Percentiles rank a stretch among this genome's conserved stretches.
Conservation (phyloP, 2,113 vertebrate species). For the Sylvilagus bachmani region DNA sequence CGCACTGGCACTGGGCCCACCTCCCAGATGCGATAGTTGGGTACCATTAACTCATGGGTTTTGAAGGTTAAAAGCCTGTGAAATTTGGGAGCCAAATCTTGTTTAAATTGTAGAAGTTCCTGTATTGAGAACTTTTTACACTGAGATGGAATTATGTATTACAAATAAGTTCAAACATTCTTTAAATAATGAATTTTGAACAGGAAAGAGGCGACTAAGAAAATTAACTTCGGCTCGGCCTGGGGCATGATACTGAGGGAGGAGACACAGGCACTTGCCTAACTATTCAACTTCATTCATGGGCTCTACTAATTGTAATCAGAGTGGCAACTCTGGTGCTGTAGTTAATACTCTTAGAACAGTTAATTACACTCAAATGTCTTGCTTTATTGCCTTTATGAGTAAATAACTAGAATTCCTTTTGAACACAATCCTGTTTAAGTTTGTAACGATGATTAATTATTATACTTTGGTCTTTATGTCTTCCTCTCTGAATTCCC, state of each 20-base stretch:
- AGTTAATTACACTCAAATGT: slow-evolving; percentile 25
- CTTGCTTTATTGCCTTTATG: slow-evolving; percentile 72
- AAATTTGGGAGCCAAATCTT: no score
- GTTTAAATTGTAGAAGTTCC: not conserved
- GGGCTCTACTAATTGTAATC: not conserved
- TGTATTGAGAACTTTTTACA: not conserved
- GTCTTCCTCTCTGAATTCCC: not conserved
- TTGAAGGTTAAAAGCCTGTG: no score
- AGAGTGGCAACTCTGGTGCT: not conserved
- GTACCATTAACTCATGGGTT: no score
- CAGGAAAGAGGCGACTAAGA: not conserved
- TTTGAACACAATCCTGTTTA: slow-evolving; percentile 24
- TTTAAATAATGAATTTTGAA: slow-evolving; percentile 48
- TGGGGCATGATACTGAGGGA: not conserved
- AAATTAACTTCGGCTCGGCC: not conserved
- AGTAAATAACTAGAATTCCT: slow-evolving; percentile 53
- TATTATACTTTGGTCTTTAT: not conserved
- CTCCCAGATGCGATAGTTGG: no score
- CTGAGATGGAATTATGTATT: not conserved
- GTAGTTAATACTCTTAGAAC: slow-evolving; percentile 24
- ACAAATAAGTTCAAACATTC: slow-evolving; percentile 24
- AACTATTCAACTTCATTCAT: not conserved
- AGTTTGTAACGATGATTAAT: not conserved
- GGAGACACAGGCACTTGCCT: not conserved
- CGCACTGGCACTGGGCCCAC: no score